Percentiles rank a stretch among this genome's conserved stretches.
Conservation (phyloP, 2,888 invertebrate genomes). For the Pristionchus fissidentatus region DNA sequence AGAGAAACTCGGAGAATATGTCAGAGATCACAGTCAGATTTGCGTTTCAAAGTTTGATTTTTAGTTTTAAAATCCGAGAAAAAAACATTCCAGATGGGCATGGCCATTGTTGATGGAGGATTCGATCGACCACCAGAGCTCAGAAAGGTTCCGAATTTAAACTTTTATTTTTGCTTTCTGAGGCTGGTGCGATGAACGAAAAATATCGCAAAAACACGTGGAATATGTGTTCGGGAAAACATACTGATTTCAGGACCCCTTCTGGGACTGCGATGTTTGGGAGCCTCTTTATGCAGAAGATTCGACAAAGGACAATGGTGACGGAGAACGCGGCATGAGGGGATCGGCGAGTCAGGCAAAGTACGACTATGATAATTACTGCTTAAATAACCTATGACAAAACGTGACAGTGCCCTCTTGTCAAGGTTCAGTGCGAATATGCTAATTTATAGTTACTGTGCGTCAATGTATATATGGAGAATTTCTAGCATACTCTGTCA, state of each 20-base stretch:
- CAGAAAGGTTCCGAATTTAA: conserved; percentile 13
- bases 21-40: conserved; percentile 21
- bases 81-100: conserved; percentile 39
- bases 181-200: not conserved
- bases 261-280: conserved; percentile 14
- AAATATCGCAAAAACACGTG: not conserved
- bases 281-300: conserved; percentile 40
- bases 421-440: not conserved
- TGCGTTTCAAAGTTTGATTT: not conserved
- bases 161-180: no score
- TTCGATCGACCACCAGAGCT: conserved; percentile 45
- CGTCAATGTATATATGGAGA: not conserved
- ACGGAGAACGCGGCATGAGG: conserved; percentile 42
- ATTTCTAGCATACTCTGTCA: no score
- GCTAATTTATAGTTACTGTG: not conserved
- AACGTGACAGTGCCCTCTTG: not conserved
- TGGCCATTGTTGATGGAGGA: conserved; percentile 42
- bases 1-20: not conserved
- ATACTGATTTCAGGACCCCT: not conserved
- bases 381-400: not conserved
- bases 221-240: not conserved
- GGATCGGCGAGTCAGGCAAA: conserved; percentile 26
- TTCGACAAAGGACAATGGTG: conserved; percentile 27
- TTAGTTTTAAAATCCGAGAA: not conserved
- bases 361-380: not conserved